These are phyloP conservation scores for Paradisaea rubra DNA, from an alignment of 2,113 vertebrate species.

Conservation along the genomic window DNA sequence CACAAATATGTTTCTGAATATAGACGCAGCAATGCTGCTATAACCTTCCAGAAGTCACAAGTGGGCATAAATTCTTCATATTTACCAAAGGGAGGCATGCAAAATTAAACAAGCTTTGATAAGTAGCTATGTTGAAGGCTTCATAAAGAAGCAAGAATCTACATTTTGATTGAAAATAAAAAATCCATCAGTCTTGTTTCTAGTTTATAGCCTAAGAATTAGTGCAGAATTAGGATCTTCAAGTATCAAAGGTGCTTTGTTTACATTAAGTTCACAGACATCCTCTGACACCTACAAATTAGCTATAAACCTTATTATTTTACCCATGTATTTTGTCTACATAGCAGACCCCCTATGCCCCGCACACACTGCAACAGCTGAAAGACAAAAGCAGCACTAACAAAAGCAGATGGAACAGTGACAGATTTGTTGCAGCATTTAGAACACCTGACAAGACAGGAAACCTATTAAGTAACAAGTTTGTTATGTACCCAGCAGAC, in stretches of 20 bases:
- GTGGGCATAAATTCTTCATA: background rate
- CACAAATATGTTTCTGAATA: background rate
- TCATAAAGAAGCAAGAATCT: background rate
- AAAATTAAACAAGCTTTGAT: background rate
- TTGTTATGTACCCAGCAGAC: background rate
- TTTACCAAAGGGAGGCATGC: background rate
- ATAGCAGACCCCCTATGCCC: background rate
- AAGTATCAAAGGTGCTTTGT: background rate
- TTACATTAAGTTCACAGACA: background rate
- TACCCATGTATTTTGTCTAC: background rate
- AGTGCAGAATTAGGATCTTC: background rate
- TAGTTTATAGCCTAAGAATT: background rate
- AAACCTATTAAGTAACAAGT: background rate
- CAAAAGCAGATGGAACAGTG: background rate
- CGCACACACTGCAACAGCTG: background rate
- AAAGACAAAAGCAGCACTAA: background rate
- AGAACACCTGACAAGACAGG: background rate
- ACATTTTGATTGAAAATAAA: background rate
- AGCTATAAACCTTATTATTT: background rate
- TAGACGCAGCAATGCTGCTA: background rate
- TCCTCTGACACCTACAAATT: background rate
- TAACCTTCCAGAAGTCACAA: background rate
- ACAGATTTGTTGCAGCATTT: background rate
- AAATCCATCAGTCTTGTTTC: background rate
- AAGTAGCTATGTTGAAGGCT: background rate